Evolutionary conservation across 2,113 vertebrate genomes (phyloP).

Genomic region (Pituophis catenifer): DNA sequence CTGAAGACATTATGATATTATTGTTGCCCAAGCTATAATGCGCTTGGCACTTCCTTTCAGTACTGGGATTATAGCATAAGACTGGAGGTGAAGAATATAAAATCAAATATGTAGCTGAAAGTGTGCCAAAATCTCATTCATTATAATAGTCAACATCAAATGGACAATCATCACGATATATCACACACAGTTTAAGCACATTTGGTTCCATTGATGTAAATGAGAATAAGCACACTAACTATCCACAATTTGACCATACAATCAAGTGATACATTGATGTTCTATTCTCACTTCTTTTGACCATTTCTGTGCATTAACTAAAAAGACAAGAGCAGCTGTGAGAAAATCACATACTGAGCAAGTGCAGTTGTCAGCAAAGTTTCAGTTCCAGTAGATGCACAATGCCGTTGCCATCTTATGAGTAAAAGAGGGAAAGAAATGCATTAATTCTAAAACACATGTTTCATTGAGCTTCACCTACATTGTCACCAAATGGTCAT

Average conservation of each 20-base stretch:
- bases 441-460: not conserved
- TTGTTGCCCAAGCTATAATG: not conserved
- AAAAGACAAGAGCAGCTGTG: not conserved
- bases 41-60: not conserved
- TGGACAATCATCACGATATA: not conserved
- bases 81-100: not conserved
- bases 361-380: not conserved
- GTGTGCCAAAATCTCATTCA: not conserved
- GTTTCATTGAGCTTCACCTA: not conserved
- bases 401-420: not conserved
- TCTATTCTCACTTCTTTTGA: not conserved
- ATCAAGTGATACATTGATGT: not conserved
- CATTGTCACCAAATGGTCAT: slow-evolving; percentile 10
- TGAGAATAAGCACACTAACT: not conserved
- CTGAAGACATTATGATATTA: not conserved
- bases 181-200: not conserved
- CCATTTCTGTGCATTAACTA: not conserved
- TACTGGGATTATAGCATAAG: not conserved
- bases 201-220: not conserved
- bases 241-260: not conserved
- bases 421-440: not conserved
- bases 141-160: not conserved
- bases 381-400: not conserved
- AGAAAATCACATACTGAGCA: not conserved
- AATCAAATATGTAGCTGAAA: not conserved